phyloP scores from a whole-genome alignment of 2,888 invertebrate species.

The Nomada fabriciana region DNA sequence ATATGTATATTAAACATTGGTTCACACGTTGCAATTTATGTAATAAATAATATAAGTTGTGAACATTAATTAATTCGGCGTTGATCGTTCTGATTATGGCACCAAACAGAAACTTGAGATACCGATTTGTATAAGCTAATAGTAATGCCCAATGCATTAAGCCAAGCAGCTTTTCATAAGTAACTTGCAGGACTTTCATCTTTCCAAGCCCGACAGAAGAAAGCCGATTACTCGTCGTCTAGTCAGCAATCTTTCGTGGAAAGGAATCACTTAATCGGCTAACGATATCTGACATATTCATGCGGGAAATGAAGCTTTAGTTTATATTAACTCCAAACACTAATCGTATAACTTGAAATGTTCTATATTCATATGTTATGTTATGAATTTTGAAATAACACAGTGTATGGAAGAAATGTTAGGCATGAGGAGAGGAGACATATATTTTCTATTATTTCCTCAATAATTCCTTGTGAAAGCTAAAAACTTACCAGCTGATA shows the following conservation, averaged over 20 bases:
- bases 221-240: conserved; percentile 15
- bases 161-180: conserved; percentile 5
- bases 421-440: no score
- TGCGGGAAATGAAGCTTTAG: background rate
- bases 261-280: conserved; percentile 23
- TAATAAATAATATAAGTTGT: no score
- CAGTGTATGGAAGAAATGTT: no score
- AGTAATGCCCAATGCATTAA: conserved; percentile 1
- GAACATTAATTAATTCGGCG: background rate
- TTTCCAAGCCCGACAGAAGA: background rate
- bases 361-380: background rate
- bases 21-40: no score
- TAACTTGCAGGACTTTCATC: background rate
- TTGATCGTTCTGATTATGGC: background rate
- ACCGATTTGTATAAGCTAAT: background rate
- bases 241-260: conserved; percentile 4
- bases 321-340: background rate
- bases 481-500: no score
- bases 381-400: background rate
- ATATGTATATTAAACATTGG: no score
- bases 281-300: conserved; percentile 11
- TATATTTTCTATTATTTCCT: no score
- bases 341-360: background rate
- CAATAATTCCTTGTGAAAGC: no score
- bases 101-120: background rate